These are phyloP conservation scores for Monochamus saltuarius DNA, from an alignment of 1,140 invertebrate species.

Conservation along the genomic window DNA sequence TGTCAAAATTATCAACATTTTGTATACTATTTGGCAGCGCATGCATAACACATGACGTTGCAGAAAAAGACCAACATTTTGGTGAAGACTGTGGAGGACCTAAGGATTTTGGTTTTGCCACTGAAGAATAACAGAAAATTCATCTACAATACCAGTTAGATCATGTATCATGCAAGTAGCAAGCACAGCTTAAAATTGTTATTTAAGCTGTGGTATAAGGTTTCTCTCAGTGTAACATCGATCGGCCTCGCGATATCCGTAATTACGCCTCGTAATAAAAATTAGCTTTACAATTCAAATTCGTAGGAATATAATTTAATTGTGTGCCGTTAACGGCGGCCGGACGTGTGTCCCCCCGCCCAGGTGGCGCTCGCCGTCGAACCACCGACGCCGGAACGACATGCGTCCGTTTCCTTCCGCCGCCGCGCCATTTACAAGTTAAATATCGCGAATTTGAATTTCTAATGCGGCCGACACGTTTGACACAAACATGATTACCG, in stretches of 20 bases:
- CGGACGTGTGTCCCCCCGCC: conserved; percentile 25
- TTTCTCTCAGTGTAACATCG: too few relatives aligned
- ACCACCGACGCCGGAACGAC: conserved; percentile 43
- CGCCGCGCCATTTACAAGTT: conserved; percentile 44
- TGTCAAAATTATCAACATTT: too few relatives aligned
- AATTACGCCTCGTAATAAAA: background rate
- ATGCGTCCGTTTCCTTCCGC: conserved; percentile 46
- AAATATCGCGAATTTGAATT: conserved; percentile 45
- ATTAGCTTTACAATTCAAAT: conserved; percentile 9
- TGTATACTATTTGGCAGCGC: too few relatives aligned
- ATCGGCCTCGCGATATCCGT: background rate
- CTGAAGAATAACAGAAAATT: too few relatives aligned
- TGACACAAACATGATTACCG: conserved; percentile 36
- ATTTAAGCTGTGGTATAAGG: too few relatives aligned
- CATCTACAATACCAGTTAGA: too few relatives aligned
- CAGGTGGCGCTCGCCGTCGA: conserved; percentile 31
- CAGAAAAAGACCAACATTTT: too few relatives aligned
- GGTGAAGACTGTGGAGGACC: too few relatives aligned
- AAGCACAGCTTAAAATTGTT: too few relatives aligned
- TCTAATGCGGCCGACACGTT: conserved; percentile 35
- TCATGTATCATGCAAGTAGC: too few relatives aligned
- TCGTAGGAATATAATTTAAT: conserved; percentile 21
- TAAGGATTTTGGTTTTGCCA: too few relatives aligned
- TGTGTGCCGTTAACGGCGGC: conserved; percentile 15
- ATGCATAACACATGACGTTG: too few relatives aligned